Evolutionary conservation across 2,888 invertebrate species (phyloP), one percentile per base, ranked within the genome.

Genomic region (Drosophila melanocephala): DNA sequence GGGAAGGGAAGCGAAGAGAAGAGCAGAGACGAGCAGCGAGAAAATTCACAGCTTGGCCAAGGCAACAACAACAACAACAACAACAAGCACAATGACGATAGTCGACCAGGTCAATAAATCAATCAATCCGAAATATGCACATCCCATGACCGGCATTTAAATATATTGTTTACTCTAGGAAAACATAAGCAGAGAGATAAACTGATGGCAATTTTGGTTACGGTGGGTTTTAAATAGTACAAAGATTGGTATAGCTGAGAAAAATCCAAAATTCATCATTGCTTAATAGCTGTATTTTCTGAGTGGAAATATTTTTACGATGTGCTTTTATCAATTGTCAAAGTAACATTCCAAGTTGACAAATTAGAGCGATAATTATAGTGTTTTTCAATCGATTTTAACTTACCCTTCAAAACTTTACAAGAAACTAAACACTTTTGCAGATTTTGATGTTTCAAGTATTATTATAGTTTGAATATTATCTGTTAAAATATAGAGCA

Each of bases 61-160:
- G 77, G 61, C 58, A 60, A 12, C 16, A 58, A 32, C 16, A 58
- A 32, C n/a, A 22, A 44, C 44, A n/a, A 6, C 19, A 39, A 44
- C 22, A 44, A 22, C 6, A 42, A 42, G 10, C 22, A 22, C 26
- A 1, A 2, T 53, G 39, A 63, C 44, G 76, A 63, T 76, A 75
- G 73, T 51, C 55, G 55, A 33, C 68, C 86, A 68, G 58, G 55
- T 66, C 88, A 71, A 81, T 84, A 88, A 88, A 87, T 87, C 87
- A 88, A 87, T 87, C 87, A 83, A 83, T 55, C 57, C 72, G 26
- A 78, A 82, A 80, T 73, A 77, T 66, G 63, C 62, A 58, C 56
- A 59, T 64, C 70, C 33, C 84, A 76, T 84, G 89, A 75, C 75
- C 72, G 73, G 89, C 84, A 87, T 87, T 78, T 88, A 56, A 81